Percentiles rank a stretch among this genome's conserved stretches.
These are phyloP conservation scores for Miltochrista miniata DNA, from an alignment of 2,888 invertebrate species.

Conservation along the genomic window DNA sequence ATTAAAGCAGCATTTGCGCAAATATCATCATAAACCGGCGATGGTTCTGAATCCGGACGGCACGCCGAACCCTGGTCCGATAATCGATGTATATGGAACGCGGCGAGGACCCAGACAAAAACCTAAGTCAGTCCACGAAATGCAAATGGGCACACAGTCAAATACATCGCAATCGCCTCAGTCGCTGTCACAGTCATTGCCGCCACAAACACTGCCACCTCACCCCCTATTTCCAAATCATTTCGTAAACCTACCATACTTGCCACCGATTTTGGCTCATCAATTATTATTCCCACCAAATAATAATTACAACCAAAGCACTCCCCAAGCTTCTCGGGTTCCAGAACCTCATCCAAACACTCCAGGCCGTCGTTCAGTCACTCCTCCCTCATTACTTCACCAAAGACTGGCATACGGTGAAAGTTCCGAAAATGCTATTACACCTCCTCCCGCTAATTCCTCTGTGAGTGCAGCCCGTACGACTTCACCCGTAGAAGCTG, in stretches of 20 bases:
- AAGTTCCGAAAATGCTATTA: slow-evolving; percentile 43
- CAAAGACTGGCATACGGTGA: slow-evolving; percentile 67
- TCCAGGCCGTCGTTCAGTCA: not conserved
- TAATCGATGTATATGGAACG: slow-evolving; percentile 96
- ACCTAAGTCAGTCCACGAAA: not conserved
- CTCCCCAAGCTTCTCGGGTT: slow-evolving; percentile 63
- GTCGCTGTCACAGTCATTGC: slow-evolving; percentile 66
- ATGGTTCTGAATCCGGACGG: slow-evolving; percentile 96
- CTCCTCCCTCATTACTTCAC: slow-evolving; percentile 68
- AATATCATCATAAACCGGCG: slow-evolving; percentile 95
- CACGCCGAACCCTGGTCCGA: slow-evolving; percentile 92
- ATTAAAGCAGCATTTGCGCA: slow-evolving; percentile 96
- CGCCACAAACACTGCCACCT: slow-evolving; percentile 58
- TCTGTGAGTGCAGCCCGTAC: slow-evolving; percentile 56
- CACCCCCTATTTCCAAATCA: slow-evolving; percentile 71
- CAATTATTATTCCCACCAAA: slow-evolving; percentile 79
- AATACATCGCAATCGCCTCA: too few species aligned
- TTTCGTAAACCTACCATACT: slow-evolving; percentile 73
- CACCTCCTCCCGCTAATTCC: slow-evolving; percentile 55
- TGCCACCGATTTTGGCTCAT: slow-evolving; percentile 75
- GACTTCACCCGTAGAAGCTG: slow-evolving; percentile 44
- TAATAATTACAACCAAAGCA: slow-evolving; percentile 68
- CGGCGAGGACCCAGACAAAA: slow-evolving; percentile 92
- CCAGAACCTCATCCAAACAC: slow-evolving; percentile 52
- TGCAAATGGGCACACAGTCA: too few species aligned